Evolutionary conservation across 2,797 vertebrate genomes (phyloP).

Genomic region (Helostoma temminkii): DNA sequence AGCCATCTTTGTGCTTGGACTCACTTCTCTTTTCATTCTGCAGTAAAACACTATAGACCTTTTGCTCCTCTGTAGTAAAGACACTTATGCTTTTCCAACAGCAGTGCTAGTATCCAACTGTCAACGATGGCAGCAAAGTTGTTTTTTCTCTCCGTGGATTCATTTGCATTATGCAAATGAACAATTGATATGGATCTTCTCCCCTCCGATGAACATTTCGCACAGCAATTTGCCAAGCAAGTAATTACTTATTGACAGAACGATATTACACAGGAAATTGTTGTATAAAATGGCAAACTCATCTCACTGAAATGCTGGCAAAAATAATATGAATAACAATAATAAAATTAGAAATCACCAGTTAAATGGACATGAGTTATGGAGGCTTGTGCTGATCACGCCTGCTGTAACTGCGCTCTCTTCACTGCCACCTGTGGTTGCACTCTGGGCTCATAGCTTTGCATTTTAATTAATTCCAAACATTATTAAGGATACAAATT

Average conservation of each 20-base stretch:
- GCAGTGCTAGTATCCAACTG: constrained; percentile 54
- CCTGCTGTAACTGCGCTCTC: constrained; percentile 39
- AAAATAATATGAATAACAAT: constrained; percentile 53
- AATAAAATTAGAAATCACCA: constrained; percentile 64
- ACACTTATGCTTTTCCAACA: constrained; percentile 62
- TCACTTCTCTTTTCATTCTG: constrained; percentile 50
- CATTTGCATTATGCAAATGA: constrained; percentile 82
- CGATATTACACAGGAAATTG: constrained; percentile 81
- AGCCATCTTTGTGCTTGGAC: constrained; percentile 28
- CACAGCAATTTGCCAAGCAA: constrained; percentile 76
- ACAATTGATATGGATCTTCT: constrained; percentile 77
- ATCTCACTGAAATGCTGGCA: constrained; percentile 52
- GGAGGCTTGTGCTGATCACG: constrained; percentile 28
- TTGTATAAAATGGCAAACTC: constrained; percentile 71
- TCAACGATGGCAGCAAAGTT: constrained; percentile 61
- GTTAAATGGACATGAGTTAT: constrained; percentile 61
- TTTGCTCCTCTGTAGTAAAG: constrained; percentile 52
- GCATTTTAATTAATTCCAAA: constrained; percentile 78
- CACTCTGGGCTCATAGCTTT: constrained; percentile 59
- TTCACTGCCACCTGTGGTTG: constrained; percentile 68
- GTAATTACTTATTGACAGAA: constrained; percentile 86
- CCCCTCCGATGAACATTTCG: constrained; percentile 75
- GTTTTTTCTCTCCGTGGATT: constrained; percentile 61
- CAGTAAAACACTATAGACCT: constrained; percentile 49
- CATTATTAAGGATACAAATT: constrained; percentile 74